phyloP scores from a whole-genome alignment of 2,797 vertebrate species.

The Danio choprae region DNA sequence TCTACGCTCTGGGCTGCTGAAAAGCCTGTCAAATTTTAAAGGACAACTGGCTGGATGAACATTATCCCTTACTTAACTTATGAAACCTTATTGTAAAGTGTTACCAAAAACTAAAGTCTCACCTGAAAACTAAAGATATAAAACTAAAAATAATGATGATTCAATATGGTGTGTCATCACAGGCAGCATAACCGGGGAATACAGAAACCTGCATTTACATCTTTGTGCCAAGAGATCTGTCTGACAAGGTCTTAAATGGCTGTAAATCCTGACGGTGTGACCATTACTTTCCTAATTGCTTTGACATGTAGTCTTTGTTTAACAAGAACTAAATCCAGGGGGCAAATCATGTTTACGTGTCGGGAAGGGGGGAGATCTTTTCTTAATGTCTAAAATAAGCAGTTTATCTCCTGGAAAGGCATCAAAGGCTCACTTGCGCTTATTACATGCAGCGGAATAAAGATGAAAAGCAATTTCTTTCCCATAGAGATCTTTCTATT shows the following conservation, averaged over 20 bases:
- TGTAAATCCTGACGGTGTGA: constrained; percentile 23
- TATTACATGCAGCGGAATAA: constrained; percentile 33
- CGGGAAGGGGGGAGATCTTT: constrained; percentile 4
- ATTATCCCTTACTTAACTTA: too few relatives aligned
- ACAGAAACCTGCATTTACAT: constrained; percentile 9
- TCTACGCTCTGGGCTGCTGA: too few relatives aligned
- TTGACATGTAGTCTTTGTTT: constrained; percentile 50
- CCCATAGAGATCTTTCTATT: constrained; percentile 36
- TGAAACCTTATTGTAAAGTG: too few relatives aligned
- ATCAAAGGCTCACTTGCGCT: constrained; percentile 44
- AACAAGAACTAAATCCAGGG: constrained; percentile 38
- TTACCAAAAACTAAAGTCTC: too few relatives aligned
- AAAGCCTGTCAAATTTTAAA: too few relatives aligned
- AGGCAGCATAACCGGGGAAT: not conserved
- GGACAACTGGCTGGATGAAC: too few relatives aligned
- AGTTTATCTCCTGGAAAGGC: constrained; percentile 51
- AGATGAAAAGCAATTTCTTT: constrained; percentile 38
- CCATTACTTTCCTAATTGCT: constrained; percentile 43
- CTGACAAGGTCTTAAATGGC: constrained; percentile 42
- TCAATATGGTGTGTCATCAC: constrained; percentile 24
- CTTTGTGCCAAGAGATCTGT: constrained; percentile 17
- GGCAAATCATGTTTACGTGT: constrained; percentile 30
- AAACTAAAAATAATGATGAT: not conserved
- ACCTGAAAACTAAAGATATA: too few relatives aligned
- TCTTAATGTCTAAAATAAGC: constrained; percentile 42